phyloP scores from a whole-genome alignment of 1,140 invertebrate species.

The Phocides pigmalion region DNA sequence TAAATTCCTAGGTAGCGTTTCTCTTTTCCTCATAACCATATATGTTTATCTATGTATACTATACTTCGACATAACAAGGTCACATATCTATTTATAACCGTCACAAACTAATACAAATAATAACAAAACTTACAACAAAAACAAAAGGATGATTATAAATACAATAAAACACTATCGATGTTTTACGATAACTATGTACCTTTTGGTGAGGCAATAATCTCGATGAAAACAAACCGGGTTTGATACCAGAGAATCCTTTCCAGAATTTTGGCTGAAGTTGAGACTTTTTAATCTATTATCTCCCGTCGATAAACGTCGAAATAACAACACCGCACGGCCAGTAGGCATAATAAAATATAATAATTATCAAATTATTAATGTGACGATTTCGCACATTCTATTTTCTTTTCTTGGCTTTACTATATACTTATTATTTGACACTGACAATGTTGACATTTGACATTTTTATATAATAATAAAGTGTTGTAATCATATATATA shows the following conservation, averaged over 20 bases:
- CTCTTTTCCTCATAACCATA: conserved; percentile 6
- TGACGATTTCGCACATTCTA: conserved; percentile 27
- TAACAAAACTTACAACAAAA: neutral
- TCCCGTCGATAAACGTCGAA: conserved; percentile 72
- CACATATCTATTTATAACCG: conserved; percentile 13
- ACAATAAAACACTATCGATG: neutral
- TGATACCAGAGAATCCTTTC: conserved; percentile 56
- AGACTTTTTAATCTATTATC: conserved; percentile 74
- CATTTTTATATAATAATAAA: no score
- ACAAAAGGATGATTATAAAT: neutral
- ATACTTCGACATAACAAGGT: conserved; percentile 27
- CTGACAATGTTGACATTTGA: no score
- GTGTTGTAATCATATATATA: no score
- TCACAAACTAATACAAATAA: neutral
- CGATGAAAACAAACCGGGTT: conserved; percentile 62
- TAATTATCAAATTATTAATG: conserved; percentile 14
- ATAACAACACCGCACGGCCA: conserved; percentile 70
- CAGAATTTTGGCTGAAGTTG: conserved; percentile 65
- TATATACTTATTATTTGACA: no score
- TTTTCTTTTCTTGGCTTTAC: conserved; percentile 1
- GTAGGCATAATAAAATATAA: conserved; percentile 72
- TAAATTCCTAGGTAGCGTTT: conserved; percentile 30
- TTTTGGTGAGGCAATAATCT: conserved; percentile 64
- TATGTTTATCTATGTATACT: conserved; percentile 4
- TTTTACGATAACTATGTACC: conserved; percentile 51